Conservation (phyloP, 2,113 vertebrate genomes). For the Lichenostomus cassidix region DNA sequence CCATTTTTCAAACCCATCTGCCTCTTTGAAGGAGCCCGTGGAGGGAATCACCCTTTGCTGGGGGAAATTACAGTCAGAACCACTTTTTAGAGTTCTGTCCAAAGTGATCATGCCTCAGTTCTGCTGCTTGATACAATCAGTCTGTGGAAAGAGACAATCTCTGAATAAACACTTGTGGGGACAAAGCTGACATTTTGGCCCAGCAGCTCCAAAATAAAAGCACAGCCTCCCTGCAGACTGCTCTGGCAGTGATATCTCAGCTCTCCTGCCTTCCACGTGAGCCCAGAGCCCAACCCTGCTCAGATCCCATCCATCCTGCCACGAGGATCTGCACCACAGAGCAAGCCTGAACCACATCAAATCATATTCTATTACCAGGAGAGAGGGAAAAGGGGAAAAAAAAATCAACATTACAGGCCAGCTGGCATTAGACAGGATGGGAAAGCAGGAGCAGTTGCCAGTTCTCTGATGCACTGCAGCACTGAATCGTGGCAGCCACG, state of each 20-base stretch:
- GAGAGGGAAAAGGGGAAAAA: neutral
- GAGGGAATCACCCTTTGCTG: neutral
- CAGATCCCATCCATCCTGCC: neutral
- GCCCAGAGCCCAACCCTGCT: neutral
- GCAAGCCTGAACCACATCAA: neutral
- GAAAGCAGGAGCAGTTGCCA: slow-evolving; percentile 5
- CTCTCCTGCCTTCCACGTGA: neutral
- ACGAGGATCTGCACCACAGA: neutral
- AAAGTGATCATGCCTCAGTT: neutral
- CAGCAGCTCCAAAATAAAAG: neutral
- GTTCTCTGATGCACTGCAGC: slow-evolving; percentile 35
- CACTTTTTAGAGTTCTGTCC: neutral
- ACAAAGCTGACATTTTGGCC: neutral
- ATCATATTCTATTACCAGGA: neutral
- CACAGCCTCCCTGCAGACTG: neutral
- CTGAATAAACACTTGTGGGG: neutral
- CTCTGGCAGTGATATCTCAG: neutral
- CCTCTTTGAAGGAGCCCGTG: neutral
- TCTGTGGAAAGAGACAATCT: neutral
- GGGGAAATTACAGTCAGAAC: neutral
- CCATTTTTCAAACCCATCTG: neutral
- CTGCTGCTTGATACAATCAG: neutral
- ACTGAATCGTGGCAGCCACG: neutral
- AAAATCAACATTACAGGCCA: neutral
- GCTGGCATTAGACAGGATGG: slow-evolving; percentile 12